Percentiles rank a stretch among this genome's conserved stretches.
These are phyloP conservation scores for Typhlichthys eigenmanni DNA, from an alignment of 2,797 vertebrate species.

Conservation along the genomic window DNA sequence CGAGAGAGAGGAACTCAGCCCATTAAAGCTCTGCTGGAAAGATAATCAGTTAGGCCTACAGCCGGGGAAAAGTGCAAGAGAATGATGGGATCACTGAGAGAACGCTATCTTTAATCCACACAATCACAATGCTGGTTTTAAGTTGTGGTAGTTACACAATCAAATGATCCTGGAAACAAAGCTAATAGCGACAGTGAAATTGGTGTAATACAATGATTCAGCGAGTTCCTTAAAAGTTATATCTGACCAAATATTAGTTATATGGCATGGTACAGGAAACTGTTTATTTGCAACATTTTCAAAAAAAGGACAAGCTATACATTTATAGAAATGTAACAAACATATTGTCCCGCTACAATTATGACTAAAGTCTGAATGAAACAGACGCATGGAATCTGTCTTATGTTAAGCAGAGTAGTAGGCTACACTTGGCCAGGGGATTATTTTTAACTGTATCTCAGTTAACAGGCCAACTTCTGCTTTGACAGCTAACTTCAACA, in stretches of 20 bases:
- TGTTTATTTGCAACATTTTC: neutral
- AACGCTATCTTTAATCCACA: neutral
- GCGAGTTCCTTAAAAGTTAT: neutral
- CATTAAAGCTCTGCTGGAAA: conserved; percentile 53
- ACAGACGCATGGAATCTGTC: neutral
- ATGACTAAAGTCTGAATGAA: neutral
- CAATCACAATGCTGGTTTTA: too few relatives aligned
- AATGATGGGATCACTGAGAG: neutral
- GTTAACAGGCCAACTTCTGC: neutral
- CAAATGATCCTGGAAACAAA: too few relatives aligned
- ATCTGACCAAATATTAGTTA: neutral
- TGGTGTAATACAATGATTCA: neutral
- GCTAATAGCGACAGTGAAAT: too few relatives aligned
- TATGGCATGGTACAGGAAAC: neutral
- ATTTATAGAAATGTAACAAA: neutral
- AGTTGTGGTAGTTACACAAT: too few relatives aligned
- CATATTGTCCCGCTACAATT: too few relatives aligned
- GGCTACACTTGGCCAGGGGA: neutral
- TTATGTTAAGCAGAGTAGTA: neutral
- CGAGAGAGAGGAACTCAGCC: conserved; percentile 33
- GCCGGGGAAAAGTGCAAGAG: conserved; percentile 9
- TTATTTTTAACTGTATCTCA: neutral
- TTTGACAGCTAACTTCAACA: neutral
- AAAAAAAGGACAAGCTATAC: neutral
- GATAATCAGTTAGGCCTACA: conserved; percentile 36